Base-by-base conservation (phyloP, 2,888 invertebrate species). In the Hartigia nigra region DNA sequence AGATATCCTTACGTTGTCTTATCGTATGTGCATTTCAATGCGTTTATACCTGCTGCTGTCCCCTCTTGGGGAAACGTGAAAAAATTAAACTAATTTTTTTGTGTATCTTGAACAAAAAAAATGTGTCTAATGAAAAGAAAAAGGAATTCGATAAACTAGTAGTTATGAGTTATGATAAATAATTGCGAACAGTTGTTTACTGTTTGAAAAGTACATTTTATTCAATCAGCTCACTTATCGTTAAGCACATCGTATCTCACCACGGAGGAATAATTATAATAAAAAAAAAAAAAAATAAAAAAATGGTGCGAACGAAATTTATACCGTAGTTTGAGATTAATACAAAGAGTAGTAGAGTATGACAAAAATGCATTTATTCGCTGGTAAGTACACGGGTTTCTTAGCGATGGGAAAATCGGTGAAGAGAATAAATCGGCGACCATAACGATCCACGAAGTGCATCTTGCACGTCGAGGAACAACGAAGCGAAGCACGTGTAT, bases 361-460 rank as follows among this genome's bases (percentile, higher is more conserved):
- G 82, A 83, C 80, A 84, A 84, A 84, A 84, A 84, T 83, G 82
- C 84, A 80, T 84, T 81, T 82, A 84, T 84, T 84, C 77, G 78
- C 80, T 79, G 80, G 79, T 84, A 84, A 84, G 84, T 84, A 84
- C 84, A 82, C 70, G 35, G 74, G 76, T 75, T 74, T 77, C 74
- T 39, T 39, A 69, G 78, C 78, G 75, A 81, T 80, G 69, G 75
- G 75, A 69, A 69, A 80, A 81, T 78, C 76, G 76, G 78, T 74
- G 74, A 81, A 79, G 74, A 76, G 69, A 69, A 76, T 79, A 77
- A 77, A 23, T 55, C 23, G 55, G 23, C 23, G 55, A 23, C 23
- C 23, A 14, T 1, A 9, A 9, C 9, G 76, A 77, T 80, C 81
- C 76, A 81, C 80, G 76, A 35, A 39, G 76, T 74, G 78, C 78